These are phyloP conservation scores for Chaetogeoica ovagalla DNA, from an alignment of 2,888 invertebrate species.

Conservation along the genomic window DNA sequence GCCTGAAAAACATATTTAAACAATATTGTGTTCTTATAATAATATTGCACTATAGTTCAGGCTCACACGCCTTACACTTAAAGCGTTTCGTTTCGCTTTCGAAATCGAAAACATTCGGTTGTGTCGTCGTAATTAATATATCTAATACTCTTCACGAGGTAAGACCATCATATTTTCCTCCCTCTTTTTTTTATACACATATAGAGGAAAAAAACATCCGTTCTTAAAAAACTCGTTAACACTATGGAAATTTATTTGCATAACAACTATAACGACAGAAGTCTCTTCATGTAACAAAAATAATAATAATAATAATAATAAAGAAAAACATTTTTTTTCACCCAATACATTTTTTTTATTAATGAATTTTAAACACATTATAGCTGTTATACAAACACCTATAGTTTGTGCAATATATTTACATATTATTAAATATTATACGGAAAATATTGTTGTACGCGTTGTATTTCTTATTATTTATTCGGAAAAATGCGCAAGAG, in stretches of 20 bases:
- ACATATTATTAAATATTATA: no score
- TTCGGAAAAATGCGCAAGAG: no score
- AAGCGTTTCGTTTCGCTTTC: conserved; percentile 3
- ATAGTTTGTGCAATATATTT: no score
- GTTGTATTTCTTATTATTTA: no score
- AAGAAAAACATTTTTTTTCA: neutral
- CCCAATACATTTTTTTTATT: neutral
- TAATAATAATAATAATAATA: no score
- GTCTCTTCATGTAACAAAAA: no score
- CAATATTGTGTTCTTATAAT: conserved; percentile 35
- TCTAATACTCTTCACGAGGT: conserved; percentile 18
- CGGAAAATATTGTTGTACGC: no score
- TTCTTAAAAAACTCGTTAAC: conserved; percentile 40
- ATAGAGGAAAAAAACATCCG: conserved; percentile 18
- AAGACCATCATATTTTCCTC: conserved; percentile 34
- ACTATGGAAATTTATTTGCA: conserved; percentile 31
- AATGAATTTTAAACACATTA: no score
- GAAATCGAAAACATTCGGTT: no score
- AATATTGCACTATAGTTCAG: no score
- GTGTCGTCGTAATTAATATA: conserved; percentile 26
- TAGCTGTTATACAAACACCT: no score
- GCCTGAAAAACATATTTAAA: no score
- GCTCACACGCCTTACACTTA: conserved; percentile 26
- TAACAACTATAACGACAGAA: conserved; percentile 10
- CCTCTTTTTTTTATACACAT: conserved; percentile 1